Evolutionary conservation across 2,888 invertebrate genomes (phyloP).

Genomic region (Noctua pronuba): DNA sequence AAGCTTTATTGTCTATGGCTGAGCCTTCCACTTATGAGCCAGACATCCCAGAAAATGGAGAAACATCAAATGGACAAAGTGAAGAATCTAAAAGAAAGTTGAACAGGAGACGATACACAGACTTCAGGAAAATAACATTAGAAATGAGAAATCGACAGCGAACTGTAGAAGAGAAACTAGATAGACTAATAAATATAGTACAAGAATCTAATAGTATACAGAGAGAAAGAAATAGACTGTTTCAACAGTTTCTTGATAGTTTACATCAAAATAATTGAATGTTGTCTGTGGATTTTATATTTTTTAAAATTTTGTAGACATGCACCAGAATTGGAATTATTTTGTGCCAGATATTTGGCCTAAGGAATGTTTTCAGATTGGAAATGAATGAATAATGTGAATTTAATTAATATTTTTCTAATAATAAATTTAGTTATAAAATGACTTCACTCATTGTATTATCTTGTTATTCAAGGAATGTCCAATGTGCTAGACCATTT

Average conservation of each 20-base stretch:
- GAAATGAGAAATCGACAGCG: slow-evolving; percentile 86
- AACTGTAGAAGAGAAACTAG: slow-evolving; percentile 86
- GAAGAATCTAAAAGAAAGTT: slow-evolving; percentile 79
- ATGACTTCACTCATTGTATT: slow-evolving; percentile 11
- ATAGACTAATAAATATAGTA: slow-evolving; percentile 86
- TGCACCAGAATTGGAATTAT: slow-evolving; percentile 10
- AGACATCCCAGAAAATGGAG: slow-evolving; percentile 73
- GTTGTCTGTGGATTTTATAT: slow-evolving; percentile 10
- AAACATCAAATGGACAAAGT: slow-evolving; percentile 74
- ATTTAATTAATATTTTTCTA: slow-evolving; percentile 52
- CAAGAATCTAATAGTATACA: slow-evolving; percentile 88
- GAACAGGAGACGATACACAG: slow-evolving; percentile 79
- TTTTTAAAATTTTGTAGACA: slow-evolving; percentile 11
- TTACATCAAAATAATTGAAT: slow-evolving; percentile 73
- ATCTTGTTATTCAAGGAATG: slow-evolving; percentile 17
- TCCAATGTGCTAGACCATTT: background rate
- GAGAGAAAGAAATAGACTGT: slow-evolving; percentile 83
- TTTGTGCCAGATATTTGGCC: slow-evolving; percentile 14
- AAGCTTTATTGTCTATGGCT: slow-evolving; percentile 80
- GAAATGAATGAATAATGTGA: slow-evolving; percentile 15
- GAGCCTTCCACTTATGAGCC: slow-evolving; percentile 73
- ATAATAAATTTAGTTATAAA: slow-evolving; percentile 32
- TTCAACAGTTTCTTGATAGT: slow-evolving; percentile 84
- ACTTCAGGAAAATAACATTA: slow-evolving; percentile 83
- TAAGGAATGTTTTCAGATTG: background rate